Conservation (phyloP, 1,140 invertebrate species). For the Stegodyphus mimosarum region DNA sequence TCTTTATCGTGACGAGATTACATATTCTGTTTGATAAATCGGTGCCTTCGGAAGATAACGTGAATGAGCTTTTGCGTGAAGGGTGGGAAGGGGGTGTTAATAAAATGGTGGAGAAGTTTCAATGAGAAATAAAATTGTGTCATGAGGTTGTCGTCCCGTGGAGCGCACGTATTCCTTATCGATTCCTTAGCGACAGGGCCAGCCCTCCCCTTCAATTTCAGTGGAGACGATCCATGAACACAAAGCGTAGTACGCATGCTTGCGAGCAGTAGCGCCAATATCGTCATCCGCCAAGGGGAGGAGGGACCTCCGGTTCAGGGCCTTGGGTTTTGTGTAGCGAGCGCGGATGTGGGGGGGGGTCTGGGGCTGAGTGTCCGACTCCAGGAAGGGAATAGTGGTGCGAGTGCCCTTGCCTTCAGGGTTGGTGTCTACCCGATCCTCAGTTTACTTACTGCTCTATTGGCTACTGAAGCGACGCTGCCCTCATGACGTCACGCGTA, state of each 20-base stretch:
- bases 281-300: not conserved
- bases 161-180: conserved; percentile 22
- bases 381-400: not conserved
- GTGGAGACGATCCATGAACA: conserved; percentile 28
- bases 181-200: conserved; percentile 13
- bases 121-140: conserved; percentile 25
- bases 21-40: not conserved
- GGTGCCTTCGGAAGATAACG: not conserved
- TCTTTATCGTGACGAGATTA: too few relatives aligned
- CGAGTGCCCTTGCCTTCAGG: conserved; percentile 10
- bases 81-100: not conserved
- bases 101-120: conserved; percentile 1
- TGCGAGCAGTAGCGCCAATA: not conserved
- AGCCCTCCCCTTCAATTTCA: conserved; percentile 8
- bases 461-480: conserved; percentile 44
- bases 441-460: not conserved
- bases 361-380: conserved; percentile 1
- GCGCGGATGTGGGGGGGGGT: conserved; percentile 37
- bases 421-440: not conserved
- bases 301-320: conserved; percentile 19
- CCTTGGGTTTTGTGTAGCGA: conserved; percentile 41
- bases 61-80: not conserved
- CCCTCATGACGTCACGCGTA: conserved; percentile 32
- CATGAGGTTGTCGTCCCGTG: conserved; percentile 39
- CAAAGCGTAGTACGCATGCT: conserved; percentile 41